These are phyloP conservation scores for Mantis religiosa DNA, from an alignment of 2,888 invertebrate genomes.

Conservation along the genomic window DNA sequence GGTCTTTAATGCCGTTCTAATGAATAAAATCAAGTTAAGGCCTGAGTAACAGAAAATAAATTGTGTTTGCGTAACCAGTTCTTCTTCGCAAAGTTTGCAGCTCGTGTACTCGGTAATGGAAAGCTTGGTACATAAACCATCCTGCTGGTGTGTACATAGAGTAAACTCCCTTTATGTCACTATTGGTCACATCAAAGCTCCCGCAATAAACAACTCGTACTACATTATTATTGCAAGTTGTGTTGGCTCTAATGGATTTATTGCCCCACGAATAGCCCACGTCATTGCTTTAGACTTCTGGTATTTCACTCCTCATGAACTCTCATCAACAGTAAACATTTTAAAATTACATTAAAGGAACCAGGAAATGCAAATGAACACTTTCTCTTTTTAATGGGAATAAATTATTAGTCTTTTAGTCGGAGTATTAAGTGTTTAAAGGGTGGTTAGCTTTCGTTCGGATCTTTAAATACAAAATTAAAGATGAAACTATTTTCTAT, in stretches of 20 bases:
- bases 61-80: background rate
- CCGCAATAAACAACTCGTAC: background rate
- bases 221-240: background rate
- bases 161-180: background rate
- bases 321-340: no score
- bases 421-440: no score
- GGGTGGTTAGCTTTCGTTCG: no score
- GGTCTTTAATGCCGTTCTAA: background rate
- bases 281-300: background rate
- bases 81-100: background rate
- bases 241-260: background rate
- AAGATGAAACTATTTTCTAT: no score
- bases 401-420: no score
- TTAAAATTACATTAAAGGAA: no score
- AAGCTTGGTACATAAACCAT: background rate
- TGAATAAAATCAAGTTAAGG: background rate
- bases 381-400: no score
- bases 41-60: background rate
- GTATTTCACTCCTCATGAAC: background rate
- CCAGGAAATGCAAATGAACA: no score
- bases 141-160: background rate
- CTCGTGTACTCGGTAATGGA: background rate
- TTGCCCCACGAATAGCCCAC: background rate
- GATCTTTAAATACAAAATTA: no score
- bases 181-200: background rate